These are phyloP conservation scores for Anadara kagoshimensis DNA, from an alignment of 1,140 invertebrate genomes.

Conservation along the genomic window DNA sequence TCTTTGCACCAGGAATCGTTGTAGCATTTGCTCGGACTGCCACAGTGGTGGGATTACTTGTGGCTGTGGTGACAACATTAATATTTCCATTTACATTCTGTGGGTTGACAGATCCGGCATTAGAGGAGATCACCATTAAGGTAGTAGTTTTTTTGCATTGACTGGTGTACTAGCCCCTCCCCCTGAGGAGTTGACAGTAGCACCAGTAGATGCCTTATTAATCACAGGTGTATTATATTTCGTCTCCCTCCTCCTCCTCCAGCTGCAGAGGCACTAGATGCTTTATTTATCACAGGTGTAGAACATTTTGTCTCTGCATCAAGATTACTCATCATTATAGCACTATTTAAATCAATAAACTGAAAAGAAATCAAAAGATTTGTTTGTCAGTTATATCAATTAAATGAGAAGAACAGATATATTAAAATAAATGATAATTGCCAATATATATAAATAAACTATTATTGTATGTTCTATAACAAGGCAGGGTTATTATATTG, in stretches of 20 bases:
- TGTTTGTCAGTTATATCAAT: neutral
- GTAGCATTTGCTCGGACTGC: conserved; percentile 57
- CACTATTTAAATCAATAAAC: conserved; percentile 95
- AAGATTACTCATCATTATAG: conserved; percentile 80
- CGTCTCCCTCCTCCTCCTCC: conserved; percentile 29
- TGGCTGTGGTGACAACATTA: conserved; percentile 44
- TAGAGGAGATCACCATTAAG: conserved; percentile 57
- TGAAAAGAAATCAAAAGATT: conserved; percentile 75
- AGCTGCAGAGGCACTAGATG: conserved; percentile 27
- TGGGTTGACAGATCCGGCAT: conserved; percentile 17
- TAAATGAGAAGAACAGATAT: too few species aligned
- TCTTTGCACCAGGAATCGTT: conserved; percentile 56
- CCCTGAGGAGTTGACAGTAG: conserved; percentile 17
- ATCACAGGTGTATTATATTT: conserved; percentile 46
- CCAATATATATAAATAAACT: too few species aligned
- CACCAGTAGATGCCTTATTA: conserved; percentile 42
- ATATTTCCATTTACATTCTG: conserved; percentile 41
- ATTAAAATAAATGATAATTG: too few species aligned
- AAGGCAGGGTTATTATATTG: too few species aligned
- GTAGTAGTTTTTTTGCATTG: conserved; percentile 44
- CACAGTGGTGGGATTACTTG: conserved; percentile 53
- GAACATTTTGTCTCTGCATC: conserved; percentile 68
- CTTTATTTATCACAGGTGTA: conserved; percentile 71
- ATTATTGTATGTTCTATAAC: too few species aligned
- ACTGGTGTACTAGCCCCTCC: conserved; percentile 37